Evolutionary conservation across 2,113 vertebrate genomes (phyloP), one percentile per base, ranked within the genome.

Genomic region (pig (Sus scrofa)): DNA sequence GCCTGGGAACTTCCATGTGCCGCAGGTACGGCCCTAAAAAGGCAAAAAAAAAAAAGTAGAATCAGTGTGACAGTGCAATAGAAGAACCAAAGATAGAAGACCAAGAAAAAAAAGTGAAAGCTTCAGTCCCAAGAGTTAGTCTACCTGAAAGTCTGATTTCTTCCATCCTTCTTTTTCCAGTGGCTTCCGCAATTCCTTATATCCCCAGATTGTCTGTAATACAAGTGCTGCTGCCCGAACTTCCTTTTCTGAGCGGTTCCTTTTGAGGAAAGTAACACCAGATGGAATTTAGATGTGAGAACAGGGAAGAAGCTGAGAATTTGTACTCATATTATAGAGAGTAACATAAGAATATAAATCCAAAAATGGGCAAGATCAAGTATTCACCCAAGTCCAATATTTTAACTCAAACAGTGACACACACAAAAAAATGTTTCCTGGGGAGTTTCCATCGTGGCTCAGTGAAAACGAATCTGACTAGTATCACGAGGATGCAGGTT

Each of bases 101-200:
- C 32, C 24, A 77, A 70, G n/a, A 2, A 4, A 7, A 16, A 67
- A 54, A 62, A 24, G 60, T 11, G 20, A 70, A 60, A 11, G 52
- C 34, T 74, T 58, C 9, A 9, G 56, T n/a, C 79, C n/a, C 13
- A 4, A 63, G 54, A 37, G 13, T 32, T 32, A 24, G 7, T 68
- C 44, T 81, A 99, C 99, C 99, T 99, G 99, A 97, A 99, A 99
- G 98, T 99, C 99, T 0, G 99, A 99, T 97, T 99, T 99, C 98
- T 99, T 99, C 99, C 99, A 99, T 56, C 99, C 99, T 67, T 99
- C 99, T 94, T 99, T 99, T 95, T 99, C 99, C 81, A 99, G 98
- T 12, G 99, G 99, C 84, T 99, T 99, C 84, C 99, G 98, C 85
- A 99, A 98, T 95, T 99, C 99, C 96, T 99, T 99, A 95, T 99